Evolutionary conservation across 2,113 vertebrate species (phyloP), one percentile per base, ranked within the genome.

Genomic region (Tiliqua scincoides): DNA sequence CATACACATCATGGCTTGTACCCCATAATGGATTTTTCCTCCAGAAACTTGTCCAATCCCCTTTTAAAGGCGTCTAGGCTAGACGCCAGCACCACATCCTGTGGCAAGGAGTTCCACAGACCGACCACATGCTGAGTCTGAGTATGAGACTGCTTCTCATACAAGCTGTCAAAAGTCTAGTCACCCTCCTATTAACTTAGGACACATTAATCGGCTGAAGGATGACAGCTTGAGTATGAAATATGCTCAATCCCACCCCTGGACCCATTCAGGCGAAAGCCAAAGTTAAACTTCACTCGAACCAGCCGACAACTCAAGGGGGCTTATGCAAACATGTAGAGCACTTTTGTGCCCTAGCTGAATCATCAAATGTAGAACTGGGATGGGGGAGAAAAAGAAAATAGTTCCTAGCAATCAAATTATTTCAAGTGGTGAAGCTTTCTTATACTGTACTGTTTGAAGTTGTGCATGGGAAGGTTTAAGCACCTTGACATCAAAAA

Each of bases 361-460:
- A 12, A 40, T 40, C 76, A 62, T 62, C 76, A 79, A 79, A 37
- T 40, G 7, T 9, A 37, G 18, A 17, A 0, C 8, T 30, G 18
- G 71, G 71, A 9, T 21, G 23, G 37, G 37, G 25, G 40, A 84
- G 75, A 48, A 17, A 76, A 71, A 61, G 40, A 0, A 0, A 15
- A 0, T 30, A 5, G 21, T 10, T 67, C 3, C 74, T 32, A 4
- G 43, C 54, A 21, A 11, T 74, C 84, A 21, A 88, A 92, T 85
- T 79, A 74, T 48, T 82, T 76, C 67, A 52, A 40, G 75, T 35
- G 83, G 68, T 74, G 52, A 48, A 59, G 71, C 65, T 62, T 80
- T 48, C 8, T 48, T 5, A 27, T 1, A 15, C 30, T 8, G 76
- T 87, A 74, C 15, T 30, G 17, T 15, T 32, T 68, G 30, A 68